Conservation (phyloP, 1,140 invertebrate genomes). For the Solenopsis invicta region DNA sequence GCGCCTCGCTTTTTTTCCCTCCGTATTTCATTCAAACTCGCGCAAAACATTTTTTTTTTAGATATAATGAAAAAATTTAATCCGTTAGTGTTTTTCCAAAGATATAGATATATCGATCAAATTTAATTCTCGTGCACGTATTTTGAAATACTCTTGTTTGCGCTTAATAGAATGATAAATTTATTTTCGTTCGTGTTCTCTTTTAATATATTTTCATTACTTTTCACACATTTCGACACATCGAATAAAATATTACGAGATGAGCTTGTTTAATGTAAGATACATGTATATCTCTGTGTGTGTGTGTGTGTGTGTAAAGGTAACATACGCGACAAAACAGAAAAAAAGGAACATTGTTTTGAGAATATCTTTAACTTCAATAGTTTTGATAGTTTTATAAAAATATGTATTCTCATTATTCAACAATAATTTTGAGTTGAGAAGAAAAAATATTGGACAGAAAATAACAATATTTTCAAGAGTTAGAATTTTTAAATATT, state of each 20-base stretch:
- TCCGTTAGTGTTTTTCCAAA: background rate
- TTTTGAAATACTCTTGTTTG: constrained; percentile 9
- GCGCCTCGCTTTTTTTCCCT: background rate
- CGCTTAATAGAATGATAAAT: constrained; percentile 8
- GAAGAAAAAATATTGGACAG: too few relatives aligned
- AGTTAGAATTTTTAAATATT: too few relatives aligned
- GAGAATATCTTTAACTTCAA: too few relatives aligned
- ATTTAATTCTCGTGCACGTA: constrained; percentile 1
- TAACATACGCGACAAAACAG: background rate
- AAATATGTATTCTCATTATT: too few relatives aligned
- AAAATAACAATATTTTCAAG: too few relatives aligned
- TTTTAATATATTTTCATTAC: background rate
- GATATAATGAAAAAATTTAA: background rate
- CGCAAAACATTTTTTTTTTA: constrained; percentile 24
- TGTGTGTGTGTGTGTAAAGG: background rate
- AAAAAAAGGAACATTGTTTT: too few relatives aligned
- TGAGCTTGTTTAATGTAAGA: background rate
- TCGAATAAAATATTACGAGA: background rate
- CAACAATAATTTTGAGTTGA: too few relatives aligned
- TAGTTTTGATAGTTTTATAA: too few relatives aligned
- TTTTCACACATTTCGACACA: background rate
- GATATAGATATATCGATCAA: background rate
- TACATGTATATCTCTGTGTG: background rate
- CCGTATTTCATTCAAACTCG: background rate
- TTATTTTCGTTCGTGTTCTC: background rate